Evolutionary conservation across 2,113 vertebrate species (phyloP).

Genomic region (Corythaeola cristata): DNA sequence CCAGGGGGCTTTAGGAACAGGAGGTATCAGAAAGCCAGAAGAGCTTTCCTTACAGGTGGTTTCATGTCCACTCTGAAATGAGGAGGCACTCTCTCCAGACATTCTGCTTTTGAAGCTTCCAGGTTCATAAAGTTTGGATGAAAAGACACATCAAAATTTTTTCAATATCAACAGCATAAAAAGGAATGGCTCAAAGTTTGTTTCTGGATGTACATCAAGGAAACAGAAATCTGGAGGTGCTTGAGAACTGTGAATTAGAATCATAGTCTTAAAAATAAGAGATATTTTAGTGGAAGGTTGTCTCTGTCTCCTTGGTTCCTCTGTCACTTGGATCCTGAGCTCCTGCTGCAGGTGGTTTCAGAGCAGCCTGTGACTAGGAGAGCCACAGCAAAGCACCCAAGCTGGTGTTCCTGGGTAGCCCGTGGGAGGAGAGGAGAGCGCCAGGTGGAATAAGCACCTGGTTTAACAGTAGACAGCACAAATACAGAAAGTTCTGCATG

Average conservation of each 20-base stretch:
- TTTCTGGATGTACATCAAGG: not conserved
- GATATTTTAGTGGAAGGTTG: not conserved
- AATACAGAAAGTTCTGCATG: not conserved
- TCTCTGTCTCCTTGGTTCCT: not conserved
- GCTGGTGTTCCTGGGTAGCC: not conserved
- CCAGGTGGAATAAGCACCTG: not conserved
- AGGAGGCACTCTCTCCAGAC: not conserved
- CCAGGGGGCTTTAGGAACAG: not conserved
- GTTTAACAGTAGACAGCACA: not conserved
- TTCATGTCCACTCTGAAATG: not conserved
- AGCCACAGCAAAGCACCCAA: not conserved
- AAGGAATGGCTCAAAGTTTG: not conserved
- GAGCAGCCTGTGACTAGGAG: not conserved
- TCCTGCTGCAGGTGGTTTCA: not conserved
- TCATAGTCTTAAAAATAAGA: not conserved
- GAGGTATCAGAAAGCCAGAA: not conserved
- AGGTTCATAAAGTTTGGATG: not conserved
- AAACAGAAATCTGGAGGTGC: not conserved
- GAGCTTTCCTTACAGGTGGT: not conserved
- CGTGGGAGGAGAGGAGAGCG: not conserved
- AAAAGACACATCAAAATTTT: not conserved
- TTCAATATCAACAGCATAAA: not conserved
- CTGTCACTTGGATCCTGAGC: not conserved
- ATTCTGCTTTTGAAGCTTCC: not conserved
- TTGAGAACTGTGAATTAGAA: not conserved